Base-by-base conservation (phyloP, 1,140 invertebrate genomes). In the Spodoptera litura region DNA sequence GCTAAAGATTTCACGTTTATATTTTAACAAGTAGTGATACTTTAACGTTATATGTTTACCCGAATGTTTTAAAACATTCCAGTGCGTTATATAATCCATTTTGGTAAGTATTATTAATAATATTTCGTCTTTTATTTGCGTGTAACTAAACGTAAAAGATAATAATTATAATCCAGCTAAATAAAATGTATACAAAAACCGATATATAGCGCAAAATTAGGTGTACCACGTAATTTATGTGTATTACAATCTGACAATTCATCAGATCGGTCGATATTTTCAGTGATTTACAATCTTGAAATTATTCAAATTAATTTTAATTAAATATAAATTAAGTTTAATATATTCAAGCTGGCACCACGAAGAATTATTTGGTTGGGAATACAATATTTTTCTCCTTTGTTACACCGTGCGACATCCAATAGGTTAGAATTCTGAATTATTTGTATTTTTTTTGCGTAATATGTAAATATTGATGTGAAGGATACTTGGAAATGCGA, bases 331-430 rank as follows among this genome's bases (percentile, higher is more conserved):
- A 68, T 62, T 64, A 64, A 27, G 27, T 44, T 20, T 8, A 62
- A n/a, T 27, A 44, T 52, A 53, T 78, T 85, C 92, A 93, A 93
- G 86, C 92, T 93, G 92, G 92, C 92, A 92, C 88, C 90, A 25
- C 88, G 88, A 87, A 87, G 89, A 79, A 49, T 92, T 51, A 59
- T 90, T 25, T 62, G 92, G 12, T 84, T 93, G 72, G 89, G 91
- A 25, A 85, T 88, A 80, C 89, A 89, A 78, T 89, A 85, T 78
- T 91, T 89, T 78, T 90, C 90, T 20, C 90, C 89, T 10, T 12
- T 86, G 35, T 61, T 83, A 2, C 88, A 85, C 75, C 85, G 90
- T 53, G 53, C 79, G 53, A 85, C 66, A 56, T 72, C 74, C 9
- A 85, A 88, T 89, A 91, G 91, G 91, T 93, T 89, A 93, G 87